Evolutionary conservation across 2,888 invertebrate genomes (phyloP), one percentile per base, ranked within the genome.

Genomic region (Pediacus dermestoides): DNA sequence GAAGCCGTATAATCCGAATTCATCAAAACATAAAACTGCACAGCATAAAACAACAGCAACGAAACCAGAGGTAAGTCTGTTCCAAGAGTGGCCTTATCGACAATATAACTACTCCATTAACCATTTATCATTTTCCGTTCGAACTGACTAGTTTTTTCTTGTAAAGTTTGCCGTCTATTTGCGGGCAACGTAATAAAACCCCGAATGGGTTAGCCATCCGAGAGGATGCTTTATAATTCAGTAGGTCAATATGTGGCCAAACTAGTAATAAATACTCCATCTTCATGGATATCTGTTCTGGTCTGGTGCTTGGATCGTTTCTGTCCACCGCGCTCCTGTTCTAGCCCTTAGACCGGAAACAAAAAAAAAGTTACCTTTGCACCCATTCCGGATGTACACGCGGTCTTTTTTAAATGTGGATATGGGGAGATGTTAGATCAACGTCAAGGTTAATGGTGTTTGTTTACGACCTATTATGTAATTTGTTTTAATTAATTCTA

Each of bases 111-210:
- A 48, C 42, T 42, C 46, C 48, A 42, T 52, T 48, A 48, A 44
- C 46, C 50, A 49, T 50, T 52, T 52, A 50, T 52, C 50, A 52
- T 52, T 39, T 47, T 47, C 39, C 43, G 37, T 39, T 30, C 30
- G 37, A 40, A 13, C 28, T 16, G 22, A 30, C 25, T 27, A n/a
- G 15, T 33, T 39, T 25, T 39, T 35, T 31, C 25, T 30, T 14
- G 10, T 21, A 13, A 15, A 13, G 8, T 33, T 10, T 23, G 23
- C 23, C 8, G 3, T 7, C 10, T n/a, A 6, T 18, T 34, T 30
- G 21, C 32, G 22, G 15, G 30, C 18, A 31, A 22, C 23, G 37
- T 42, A 34, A 37, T 42, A 42, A 42, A 42, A 42, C 34, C 37
- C 34, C 7, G 18, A 22, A 16, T 21, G 28, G 16, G 26, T n/a